Evolutionary conservation across 2,797 vertebrate genomes (phyloP).

Genomic region (Smutsia temminckii): DNA sequence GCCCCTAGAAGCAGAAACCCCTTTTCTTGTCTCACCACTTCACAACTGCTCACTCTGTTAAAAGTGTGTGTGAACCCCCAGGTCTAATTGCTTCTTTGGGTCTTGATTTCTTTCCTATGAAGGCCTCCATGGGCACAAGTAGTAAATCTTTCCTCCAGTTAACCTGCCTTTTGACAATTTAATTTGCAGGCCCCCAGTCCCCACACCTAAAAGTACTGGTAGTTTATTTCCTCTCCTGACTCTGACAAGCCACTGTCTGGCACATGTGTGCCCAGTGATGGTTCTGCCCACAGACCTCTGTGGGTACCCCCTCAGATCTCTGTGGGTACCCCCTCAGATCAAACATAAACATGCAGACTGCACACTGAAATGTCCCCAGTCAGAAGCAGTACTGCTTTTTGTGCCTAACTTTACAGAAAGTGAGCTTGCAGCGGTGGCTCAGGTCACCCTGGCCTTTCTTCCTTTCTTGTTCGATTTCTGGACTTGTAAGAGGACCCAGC

Average conservation of each 20-base stretch:
- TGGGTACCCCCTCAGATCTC: background rate
- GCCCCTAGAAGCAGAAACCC: no score
- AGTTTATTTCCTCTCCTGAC: no score
- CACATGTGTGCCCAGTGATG: rapidly evolving
- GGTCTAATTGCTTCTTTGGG: background rate
- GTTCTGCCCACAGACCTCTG: background rate
- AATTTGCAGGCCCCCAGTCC: background rate
- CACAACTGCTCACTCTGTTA: rapidly evolving
- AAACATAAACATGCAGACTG: background rate
- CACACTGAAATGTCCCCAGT: rapidly evolving
- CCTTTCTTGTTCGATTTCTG: background rate
- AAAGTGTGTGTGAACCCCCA: rapidly evolving
- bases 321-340: background rate
- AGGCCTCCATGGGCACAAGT: rapidly evolving
- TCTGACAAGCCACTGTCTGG: background rate
- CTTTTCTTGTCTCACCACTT: rapidly evolving
- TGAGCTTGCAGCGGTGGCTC: background rate
- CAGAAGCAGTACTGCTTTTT: background rate
- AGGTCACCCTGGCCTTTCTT: background rate
- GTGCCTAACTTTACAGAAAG: rapidly evolving
- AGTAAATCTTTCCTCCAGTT: background rate
- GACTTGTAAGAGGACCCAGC: background rate
- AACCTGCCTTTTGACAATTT: background rate
- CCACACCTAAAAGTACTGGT: background rate
- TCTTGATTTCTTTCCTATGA: background rate